Evolutionary conservation across 1,140 invertebrate genomes (phyloP).

Genomic region (Cylas formicarius): DNA sequence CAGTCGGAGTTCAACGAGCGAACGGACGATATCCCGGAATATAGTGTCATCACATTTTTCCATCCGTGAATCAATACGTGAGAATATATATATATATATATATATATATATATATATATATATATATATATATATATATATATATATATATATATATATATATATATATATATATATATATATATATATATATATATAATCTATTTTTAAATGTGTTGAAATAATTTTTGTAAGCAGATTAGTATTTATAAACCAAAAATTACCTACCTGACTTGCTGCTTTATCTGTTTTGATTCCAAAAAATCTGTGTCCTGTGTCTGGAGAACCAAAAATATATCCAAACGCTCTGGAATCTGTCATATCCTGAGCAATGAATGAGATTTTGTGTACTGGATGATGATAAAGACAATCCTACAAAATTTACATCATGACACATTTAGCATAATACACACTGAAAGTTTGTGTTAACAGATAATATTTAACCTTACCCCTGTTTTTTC

Average conservation of each 20-base stretch:
- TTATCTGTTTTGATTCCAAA: constrained; percentile 99
- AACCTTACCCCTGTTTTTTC: constrained; percentile 81
- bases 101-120: no score
- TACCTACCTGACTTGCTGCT: constrained; percentile 79
- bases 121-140: no score
- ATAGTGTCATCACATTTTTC: no score
- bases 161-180: not conserved
- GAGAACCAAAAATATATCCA: constrained; percentile 95
- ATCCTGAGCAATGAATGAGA: constrained; percentile 98
- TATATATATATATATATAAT: constrained; percentile 1
- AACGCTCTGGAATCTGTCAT: constrained; percentile 94
- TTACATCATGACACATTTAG: no score
- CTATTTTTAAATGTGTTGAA: not conserved
- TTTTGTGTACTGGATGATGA: constrained; percentile 96
- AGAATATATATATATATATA: no score
- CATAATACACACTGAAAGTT: not conserved
- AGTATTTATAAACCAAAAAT: not conserved
- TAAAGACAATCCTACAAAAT: constrained; percentile 80
- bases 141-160: no score
- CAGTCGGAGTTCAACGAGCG: no score
- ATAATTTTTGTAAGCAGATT: constrained; percentile 3
- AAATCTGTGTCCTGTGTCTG: constrained; percentile 92
- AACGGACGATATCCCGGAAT: no score
- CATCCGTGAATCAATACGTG: no score
- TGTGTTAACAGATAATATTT: constrained; percentile 1